phyloP scores from a whole-genome alignment of 2,888 invertebrate species.

The Panzeria rudis region DNA sequence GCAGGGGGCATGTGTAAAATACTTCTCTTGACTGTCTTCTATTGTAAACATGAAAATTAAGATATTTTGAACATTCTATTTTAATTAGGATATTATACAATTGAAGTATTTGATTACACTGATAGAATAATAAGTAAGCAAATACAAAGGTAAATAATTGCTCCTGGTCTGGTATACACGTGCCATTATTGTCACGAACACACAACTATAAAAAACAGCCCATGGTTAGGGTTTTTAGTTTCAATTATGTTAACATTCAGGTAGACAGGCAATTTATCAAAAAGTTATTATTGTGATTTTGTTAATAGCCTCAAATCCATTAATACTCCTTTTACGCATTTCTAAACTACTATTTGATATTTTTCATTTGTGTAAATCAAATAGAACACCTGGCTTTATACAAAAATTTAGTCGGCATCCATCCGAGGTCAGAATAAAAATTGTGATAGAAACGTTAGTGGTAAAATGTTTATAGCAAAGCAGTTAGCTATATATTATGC shows the following conservation, averaged over 20 bases:
- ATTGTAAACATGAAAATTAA: too few relatives aligned
- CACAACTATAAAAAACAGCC: neutral
- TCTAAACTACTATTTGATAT: neutral
- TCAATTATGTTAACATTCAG: neutral
- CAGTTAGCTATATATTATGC: conserved; percentile 7
- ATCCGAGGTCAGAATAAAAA: neutral
- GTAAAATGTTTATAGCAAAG: neutral
- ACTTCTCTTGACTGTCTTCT: too few relatives aligned
- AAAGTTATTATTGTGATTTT: neutral
- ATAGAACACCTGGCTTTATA: conserved; percentile 43
- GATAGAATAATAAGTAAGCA: neutral
- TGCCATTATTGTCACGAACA: neutral
- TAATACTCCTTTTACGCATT: neutral
- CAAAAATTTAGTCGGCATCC: neutral
- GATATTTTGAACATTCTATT: too few relatives aligned
- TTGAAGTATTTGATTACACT: neutral
- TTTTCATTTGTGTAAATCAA: neutral
- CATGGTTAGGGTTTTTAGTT: neutral
- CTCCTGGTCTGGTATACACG: neutral
- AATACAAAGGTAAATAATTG: conserved; percentile 2
- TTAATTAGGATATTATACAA: neutral
- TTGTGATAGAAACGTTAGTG: neutral
- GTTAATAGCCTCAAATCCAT: conserved; percentile 17
- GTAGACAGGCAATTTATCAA: neutral
- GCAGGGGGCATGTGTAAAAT: too few relatives aligned